Percentiles rank a stretch among this genome's conserved stretches.
Evolutionary conservation across 2,113 vertebrate genomes (phyloP).

Genomic region (Isurus oxyrinchus): DNA sequence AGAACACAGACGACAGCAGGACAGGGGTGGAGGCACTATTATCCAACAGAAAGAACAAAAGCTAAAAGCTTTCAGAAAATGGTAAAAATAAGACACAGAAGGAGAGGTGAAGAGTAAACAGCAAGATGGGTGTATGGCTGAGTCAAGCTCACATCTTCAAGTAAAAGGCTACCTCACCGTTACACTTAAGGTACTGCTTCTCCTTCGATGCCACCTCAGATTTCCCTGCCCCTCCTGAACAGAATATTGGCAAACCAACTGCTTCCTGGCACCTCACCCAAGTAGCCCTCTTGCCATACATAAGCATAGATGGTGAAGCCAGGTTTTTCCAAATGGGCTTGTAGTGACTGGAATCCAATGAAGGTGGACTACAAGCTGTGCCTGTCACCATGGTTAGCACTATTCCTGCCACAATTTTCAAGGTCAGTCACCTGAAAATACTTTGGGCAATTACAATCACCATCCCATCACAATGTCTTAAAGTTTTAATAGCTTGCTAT

Average conservation of each 20-base stretch:
- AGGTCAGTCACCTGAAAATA: background rate
- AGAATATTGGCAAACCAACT: background rate
- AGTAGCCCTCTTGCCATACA: background rate
- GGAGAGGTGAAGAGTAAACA: no score
- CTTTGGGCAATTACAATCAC: background rate
- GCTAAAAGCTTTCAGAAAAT: no score
- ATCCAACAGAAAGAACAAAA: background rate
- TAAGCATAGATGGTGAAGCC: background rate
- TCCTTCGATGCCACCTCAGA: background rate
- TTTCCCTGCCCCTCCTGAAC: background rate
- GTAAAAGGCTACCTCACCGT: background rate
- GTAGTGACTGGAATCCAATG: background rate
- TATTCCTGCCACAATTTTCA: background rate
- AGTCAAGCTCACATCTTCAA: no score
- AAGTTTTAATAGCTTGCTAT: background rate
- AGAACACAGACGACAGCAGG: background rate
- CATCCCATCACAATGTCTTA: background rate
- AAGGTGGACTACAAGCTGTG: background rate
- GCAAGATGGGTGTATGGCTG: no score
- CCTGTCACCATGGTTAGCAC: background rate
- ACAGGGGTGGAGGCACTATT: background rate
- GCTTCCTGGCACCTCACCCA: background rate
- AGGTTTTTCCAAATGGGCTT: background rate
- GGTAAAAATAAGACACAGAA: no score
- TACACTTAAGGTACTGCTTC: background rate